Percentiles rank a stretch among this genome's conserved stretches.
phyloP scores from a whole-genome alignment of 1,140 invertebrate genomes.

The Medauroidea extradentata region DNA sequence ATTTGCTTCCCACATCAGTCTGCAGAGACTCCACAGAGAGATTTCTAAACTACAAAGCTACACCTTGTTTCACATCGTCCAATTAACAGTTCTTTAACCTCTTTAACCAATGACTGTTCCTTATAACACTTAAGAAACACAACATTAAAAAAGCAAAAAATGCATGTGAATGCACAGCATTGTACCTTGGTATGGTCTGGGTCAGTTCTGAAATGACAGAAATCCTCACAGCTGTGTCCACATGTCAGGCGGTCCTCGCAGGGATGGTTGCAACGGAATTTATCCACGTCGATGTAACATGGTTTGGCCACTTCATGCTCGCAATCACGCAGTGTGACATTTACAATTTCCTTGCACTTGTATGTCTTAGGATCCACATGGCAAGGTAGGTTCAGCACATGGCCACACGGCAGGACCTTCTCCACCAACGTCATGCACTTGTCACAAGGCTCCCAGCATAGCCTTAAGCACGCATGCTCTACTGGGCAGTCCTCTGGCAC shows the following conservation, averaged over 20 bases:
- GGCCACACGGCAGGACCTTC: conserved; percentile 44
- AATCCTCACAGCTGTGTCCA: conserved; percentile 45
- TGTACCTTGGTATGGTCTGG: conserved; percentile 39
- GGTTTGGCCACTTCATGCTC: conserved; percentile 43
- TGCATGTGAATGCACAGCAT: too few relatives aligned
- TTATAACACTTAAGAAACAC: too few relatives aligned
- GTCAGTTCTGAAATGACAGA: conserved; percentile 46
- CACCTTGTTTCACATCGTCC: too few relatives aligned
- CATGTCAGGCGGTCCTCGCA: conserved; percentile 47
- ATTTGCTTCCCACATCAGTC: too few relatives aligned
- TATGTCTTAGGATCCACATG: conserved; percentile 34
- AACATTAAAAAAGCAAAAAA: too few relatives aligned
- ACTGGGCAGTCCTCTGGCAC: background rate
- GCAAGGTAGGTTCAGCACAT: conserved; percentile 34
- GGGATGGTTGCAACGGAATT: conserved; percentile 36
- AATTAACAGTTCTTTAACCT: too few relatives aligned
- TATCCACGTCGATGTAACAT: conserved; percentile 37
- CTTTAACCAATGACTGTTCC: too few relatives aligned
- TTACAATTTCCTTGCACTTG: conserved; percentile 38
- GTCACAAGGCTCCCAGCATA: conserved; percentile 13
- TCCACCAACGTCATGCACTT: conserved; percentile 12
- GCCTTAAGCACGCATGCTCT: conserved; percentile 5
- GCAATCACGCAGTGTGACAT: conserved; percentile 42
- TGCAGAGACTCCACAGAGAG: too few relatives aligned
- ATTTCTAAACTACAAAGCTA: too few relatives aligned